These are phyloP conservation scores for Drosophila carrolli DNA, from an alignment of 1,140 invertebrate species.

Conservation along the genomic window DNA sequence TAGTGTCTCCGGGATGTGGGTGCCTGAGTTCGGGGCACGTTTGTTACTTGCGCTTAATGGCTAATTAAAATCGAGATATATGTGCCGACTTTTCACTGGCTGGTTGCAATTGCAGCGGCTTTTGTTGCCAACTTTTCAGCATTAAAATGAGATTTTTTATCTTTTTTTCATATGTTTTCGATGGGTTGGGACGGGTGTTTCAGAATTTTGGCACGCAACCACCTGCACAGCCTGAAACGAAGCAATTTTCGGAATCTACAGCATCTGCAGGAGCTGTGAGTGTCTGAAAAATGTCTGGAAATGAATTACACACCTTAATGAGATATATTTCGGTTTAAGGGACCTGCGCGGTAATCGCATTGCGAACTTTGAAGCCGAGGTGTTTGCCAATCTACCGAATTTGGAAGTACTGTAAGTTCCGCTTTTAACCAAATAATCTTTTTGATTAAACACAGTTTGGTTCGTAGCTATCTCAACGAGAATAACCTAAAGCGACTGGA, in stretches of 20 bases:
- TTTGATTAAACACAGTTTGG: neutral
- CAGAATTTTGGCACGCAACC: constrained; percentile 82
- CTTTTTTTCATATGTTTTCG: constrained; percentile 26
- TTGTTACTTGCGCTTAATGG: constrained; percentile 65
- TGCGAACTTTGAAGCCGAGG: constrained; percentile 57
- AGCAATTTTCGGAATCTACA: constrained; percentile 71
- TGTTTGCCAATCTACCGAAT: constrained; percentile 70
- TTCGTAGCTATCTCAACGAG: constrained; percentile 70
- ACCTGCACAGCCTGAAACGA: constrained; percentile 57
- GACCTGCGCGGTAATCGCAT: constrained; percentile 84
- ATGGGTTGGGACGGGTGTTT: neutral
- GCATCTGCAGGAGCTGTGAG: constrained; percentile 84
- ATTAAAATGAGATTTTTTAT: constrained; percentile 71
- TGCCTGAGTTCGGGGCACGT: constrained; percentile 11
- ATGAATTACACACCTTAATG: neutral
- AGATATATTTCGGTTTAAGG: constrained; percentile 40
- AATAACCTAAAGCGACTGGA: constrained; percentile 60
- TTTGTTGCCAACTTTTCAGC: constrained; percentile 54
- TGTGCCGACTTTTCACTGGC: constrained; percentile 27
- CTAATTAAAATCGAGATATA: constrained; percentile 72
- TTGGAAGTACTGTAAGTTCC: constrained; percentile 84
- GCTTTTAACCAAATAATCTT: neutral
- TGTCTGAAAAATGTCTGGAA: constrained; percentile 4
- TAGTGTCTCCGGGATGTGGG: neutral
- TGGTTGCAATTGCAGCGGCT: constrained; percentile 37